These are phyloP conservation scores for Rhagoletis zephyria DNA, from an alignment of 1,140 invertebrate species.

Conservation along the genomic window DNA sequence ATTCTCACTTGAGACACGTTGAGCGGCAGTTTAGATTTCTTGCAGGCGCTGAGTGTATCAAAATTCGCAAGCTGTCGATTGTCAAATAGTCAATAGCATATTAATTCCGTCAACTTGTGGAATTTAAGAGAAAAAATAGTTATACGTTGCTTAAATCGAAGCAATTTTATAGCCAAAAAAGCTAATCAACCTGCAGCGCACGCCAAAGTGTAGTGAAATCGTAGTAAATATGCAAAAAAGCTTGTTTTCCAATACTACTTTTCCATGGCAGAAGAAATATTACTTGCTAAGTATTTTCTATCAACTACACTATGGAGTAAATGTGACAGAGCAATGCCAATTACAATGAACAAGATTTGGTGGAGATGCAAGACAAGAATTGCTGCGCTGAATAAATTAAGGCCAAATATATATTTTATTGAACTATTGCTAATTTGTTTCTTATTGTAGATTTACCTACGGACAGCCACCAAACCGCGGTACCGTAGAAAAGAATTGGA, in stretches of 20 bases:
- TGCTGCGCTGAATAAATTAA: too few relatives aligned
- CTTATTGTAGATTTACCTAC: too few relatives aligned
- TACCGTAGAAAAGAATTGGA: too few relatives aligned
- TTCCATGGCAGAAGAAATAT: not conserved
- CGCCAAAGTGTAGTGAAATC: not conserved
- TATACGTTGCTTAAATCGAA: too few relatives aligned
- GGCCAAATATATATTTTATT: too few relatives aligned
- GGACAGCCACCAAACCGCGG: too few relatives aligned
- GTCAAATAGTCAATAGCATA: not conserved
- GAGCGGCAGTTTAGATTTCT: not conserved
- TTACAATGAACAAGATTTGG: too few relatives aligned
- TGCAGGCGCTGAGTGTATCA: not conserved
- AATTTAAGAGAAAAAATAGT: not conserved
- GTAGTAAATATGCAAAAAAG: not conserved
- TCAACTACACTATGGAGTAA: not conserved
- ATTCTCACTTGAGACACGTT: not conserved
- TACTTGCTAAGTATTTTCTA: not conserved
- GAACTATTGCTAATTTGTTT: too few relatives aligned
- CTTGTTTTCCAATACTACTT: not conserved
- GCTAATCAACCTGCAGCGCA: not conserved
- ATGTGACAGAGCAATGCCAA: too few relatives aligned
- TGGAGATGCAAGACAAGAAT: too few relatives aligned
- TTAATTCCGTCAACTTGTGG: not conserved
- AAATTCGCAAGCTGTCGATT: constrained; percentile 39
- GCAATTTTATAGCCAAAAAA: not conserved